Evolutionary conservation across 2,888 invertebrate species (phyloP), one percentile per base, ranked within the genome.

Genomic region (Uropetala carovei): DNA sequence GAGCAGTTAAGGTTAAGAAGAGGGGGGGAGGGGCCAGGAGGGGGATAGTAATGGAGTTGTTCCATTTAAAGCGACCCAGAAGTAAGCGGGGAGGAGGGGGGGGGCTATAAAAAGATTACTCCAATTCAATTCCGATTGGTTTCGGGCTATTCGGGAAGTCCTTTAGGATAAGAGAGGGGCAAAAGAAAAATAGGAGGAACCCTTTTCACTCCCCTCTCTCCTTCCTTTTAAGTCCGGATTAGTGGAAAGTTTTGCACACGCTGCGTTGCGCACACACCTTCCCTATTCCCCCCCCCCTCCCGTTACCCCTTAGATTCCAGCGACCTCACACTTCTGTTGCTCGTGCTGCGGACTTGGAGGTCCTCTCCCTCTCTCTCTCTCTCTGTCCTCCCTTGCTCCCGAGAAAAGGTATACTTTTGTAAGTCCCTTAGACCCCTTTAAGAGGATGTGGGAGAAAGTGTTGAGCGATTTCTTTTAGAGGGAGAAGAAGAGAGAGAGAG

Each of bases 1-100:
- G 43, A 43, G 43, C 43, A 5, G 43, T 43, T 43, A 43, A 43
- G 43, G 43, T 43, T 83, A 57, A 16, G 43, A n/a, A 13, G 57
- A 43, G 82, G 16, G 14, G 83, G 56, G 43, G 8, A 1, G 82
- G 82, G 0, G 16, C 18, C 56, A n/a, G 9, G 16, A 43, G 43
- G 27, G 14, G 60, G 86, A 10, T 57, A n/a, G 56, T 83, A 83
- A 83, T 83, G 83, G 83, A 83, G 83, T 83, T 83, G 64, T 30
- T 89, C 89, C 89, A 89, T 89, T 89, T 43, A 89, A 22, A 13
- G 43, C 13, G 75, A 75, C 22, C 22, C 18, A 89, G 89, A 89
- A 27, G 22, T 59, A 68, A 64, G 43, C 18, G 64, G 56, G 43
- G 1, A 64, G 86, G 18, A 18, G n/a, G n/a, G n/a, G n/a, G n/a